Conservation (phyloP, 1,140 invertebrate species). For the Trypoxylus dichotomus region DNA sequence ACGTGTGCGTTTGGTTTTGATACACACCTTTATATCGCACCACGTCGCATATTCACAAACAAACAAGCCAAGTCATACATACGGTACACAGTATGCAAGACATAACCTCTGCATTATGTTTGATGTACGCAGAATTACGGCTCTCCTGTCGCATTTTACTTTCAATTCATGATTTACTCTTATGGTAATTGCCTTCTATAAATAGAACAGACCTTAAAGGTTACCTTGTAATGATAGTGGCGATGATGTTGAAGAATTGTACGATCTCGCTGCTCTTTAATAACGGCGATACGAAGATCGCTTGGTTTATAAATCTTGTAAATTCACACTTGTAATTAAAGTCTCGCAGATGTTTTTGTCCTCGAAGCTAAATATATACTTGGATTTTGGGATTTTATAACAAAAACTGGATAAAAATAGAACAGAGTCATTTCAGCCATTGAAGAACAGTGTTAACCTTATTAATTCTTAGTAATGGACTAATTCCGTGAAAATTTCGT, state of each 20-base stretch:
- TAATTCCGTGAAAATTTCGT: too few species aligned
- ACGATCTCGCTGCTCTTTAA: constrained; percentile 2
- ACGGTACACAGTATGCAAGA: neutral
- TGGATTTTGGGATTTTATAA: neutral
- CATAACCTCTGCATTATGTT: constrained; percentile 3
- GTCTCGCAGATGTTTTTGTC: neutral
- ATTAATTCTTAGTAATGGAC: too few species aligned
- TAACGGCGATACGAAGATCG: constrained; percentile 7
- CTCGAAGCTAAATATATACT: neutral
- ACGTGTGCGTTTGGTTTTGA: neutral
- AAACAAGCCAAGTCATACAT: constrained; percentile 5
- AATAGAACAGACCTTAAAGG: constrained; percentile 23
- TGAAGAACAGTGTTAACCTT: too few species aligned
- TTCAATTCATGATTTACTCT: constrained; percentile 24
- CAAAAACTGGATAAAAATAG: neutral
- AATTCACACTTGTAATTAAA: constrained; percentile 18
- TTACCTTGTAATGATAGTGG: constrained; percentile 25
- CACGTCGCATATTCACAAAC: constrained; percentile 6
- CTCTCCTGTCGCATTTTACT: constrained; percentile 8
- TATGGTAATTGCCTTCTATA: constrained; percentile 25
- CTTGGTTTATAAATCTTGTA: neutral
- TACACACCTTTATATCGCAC: neutral
- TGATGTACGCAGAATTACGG: constrained; percentile 13
- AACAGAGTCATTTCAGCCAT: too few species aligned
- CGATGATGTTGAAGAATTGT: constrained; percentile 6